Evolutionary conservation across 2,888 invertebrate species (phyloP), one percentile per base, ranked within the genome.

Genomic region (Cephus sareptanus): DNA sequence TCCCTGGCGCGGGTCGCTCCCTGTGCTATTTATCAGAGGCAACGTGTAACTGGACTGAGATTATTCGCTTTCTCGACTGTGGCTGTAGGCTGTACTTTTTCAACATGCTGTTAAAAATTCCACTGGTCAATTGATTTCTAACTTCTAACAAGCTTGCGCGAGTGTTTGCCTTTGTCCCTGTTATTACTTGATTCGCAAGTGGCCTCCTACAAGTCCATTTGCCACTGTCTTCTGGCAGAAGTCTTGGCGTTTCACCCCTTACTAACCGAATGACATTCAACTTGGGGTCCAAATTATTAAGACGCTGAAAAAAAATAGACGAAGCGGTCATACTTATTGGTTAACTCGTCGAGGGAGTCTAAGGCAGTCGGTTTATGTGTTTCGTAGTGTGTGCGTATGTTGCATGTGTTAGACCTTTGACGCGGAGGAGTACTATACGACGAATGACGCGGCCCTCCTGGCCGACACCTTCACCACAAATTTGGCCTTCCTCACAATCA

Each of bases 361-460:
- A 2, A 70, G 31, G 70, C 70, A 33, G 12, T 31, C 11, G 30
- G 70, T 70, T 33, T 30, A 70, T 11, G 34, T 76, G 71, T 79
- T 37, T 12, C 30, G 75, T 70, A 35, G 75, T 70, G 79, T 71
- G 79, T 84, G 86, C 86, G 86, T 90, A 86, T 90, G 89, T 90
- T 90, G 89, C 89, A 90, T 91, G 90, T 90, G 92, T 92, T 95
- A 97, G 97, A 97, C 96, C 93, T 95, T 97, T 94, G 97, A 97
- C 94, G 95, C 95, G 92, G 97, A 98, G 92, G 96, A 98, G 92
- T 98, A 98, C 95, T 99, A 99, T 95, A 96, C 97, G 92, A 97
- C 98, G 89, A 97, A 97, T 91, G 99, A 99, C 94, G 96, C 97
- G 92, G 97, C 97, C 90, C 95, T 99, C 92, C 95, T 98, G 92